These are phyloP conservation scores for Rhynchomys soricoides DNA, from an alignment of 2,113 vertebrate genomes.

Conservation along the genomic window DNA sequence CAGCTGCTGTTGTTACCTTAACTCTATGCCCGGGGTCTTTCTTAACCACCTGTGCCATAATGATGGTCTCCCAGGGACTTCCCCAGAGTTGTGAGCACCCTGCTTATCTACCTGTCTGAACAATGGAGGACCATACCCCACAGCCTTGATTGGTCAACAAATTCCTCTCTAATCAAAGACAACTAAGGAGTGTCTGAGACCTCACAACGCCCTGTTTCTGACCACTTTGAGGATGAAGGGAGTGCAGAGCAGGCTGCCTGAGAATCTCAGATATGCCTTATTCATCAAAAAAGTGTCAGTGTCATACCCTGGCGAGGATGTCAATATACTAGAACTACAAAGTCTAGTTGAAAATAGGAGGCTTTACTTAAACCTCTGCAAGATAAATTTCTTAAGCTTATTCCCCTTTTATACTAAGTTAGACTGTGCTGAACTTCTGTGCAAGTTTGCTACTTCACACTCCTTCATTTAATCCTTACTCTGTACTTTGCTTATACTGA, in stretches of 20 bases:
- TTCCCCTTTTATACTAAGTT: background rate
- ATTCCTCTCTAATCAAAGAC: background rate
- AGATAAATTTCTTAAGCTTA: background rate
- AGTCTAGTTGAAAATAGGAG: background rate
- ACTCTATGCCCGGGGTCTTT: background rate
- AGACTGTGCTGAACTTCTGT: background rate
- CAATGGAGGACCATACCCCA: background rate
- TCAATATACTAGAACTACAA: background rate
- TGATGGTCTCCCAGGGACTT: background rate
- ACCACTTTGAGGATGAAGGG: background rate
- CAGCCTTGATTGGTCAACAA: constrained; percentile 25
- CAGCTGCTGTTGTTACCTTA: fast-evolving
- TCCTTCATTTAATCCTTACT: no score
- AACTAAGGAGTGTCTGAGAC: background rate
- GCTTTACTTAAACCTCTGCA: background rate
- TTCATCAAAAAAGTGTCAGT: background rate
- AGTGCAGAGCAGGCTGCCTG: background rate
- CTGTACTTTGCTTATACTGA: background rate
- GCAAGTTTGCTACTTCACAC: background rate
- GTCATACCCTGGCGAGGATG: background rate
- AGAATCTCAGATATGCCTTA: background rate
- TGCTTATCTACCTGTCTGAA: background rate
- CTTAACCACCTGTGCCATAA: fast-evolving
- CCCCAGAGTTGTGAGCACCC: background rate
- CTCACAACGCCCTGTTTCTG: background rate